Percentiles rank a stretch among this genome's conserved stretches.
These are phyloP conservation scores for Tragelaphus eurycerus DNA, from an alignment of 2,797 vertebrate species.

Conservation along the genomic window DNA sequence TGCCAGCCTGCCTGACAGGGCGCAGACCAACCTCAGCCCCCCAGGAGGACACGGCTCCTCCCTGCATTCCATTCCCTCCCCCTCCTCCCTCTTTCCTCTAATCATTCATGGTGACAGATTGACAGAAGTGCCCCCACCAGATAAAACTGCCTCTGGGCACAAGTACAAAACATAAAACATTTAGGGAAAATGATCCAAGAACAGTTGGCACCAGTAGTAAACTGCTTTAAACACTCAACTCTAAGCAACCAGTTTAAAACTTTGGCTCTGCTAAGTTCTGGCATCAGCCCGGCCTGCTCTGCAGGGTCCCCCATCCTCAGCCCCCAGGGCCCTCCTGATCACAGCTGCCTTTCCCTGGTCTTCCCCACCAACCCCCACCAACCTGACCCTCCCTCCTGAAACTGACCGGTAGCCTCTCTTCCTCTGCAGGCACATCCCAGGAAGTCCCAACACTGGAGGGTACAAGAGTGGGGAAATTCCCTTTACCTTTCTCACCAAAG, in stretches of 20 bases:
- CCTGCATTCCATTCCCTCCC: neutral
- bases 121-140: slow-evolving; percentile 70
- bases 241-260: slow-evolving; percentile 59
- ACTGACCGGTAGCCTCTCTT: neutral
- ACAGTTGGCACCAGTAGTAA: slow-evolving; percentile 67
- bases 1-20: neutral
- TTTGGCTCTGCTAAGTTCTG: slow-evolving; percentile 26
- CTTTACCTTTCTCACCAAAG: neutral
- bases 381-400: neutral
- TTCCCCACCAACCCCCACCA: neutral
- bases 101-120: slow-evolving; percentile 69
- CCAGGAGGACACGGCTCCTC: neutral
- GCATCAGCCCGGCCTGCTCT: neutral
- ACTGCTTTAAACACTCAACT: slow-evolving; percentile 70
- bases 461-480: neutral
- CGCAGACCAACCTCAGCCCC: neutral
- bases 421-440: neutral
- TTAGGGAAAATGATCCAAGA: slow-evolving; percentile 74
- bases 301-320: neutral
- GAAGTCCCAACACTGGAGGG: neutral
- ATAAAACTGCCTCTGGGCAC: slow-evolving; percentile 71
- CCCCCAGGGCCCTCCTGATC: neutral
- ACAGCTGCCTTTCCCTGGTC: neutral
- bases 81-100: neutral
- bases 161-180: slow-evolving; percentile 76